These are phyloP conservation scores for Limosa lapponica DNA, from an alignment of 2,797 vertebrate species.

Conservation along the genomic window DNA sequence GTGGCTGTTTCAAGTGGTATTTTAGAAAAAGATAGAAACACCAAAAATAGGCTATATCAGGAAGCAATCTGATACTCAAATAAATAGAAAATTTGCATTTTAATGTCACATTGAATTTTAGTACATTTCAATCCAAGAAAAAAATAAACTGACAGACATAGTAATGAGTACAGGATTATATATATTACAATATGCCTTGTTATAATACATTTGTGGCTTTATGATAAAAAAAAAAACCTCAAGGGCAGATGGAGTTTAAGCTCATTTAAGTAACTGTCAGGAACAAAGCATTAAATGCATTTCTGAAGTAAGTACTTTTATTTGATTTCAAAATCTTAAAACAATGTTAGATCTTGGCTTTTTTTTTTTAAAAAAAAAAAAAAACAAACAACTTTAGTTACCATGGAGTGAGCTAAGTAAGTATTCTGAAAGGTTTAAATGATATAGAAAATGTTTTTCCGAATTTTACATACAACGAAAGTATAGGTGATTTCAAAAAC, in stretches of 20 bases:
- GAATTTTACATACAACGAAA: constrained; percentile 55
- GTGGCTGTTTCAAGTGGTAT: constrained; percentile 25
- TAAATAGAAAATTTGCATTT: constrained; percentile 94
- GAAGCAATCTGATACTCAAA: constrained; percentile 75
- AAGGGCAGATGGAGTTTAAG: constrained; percentile 83
- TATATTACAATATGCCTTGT: constrained; percentile 96
- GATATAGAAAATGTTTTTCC: constrained; percentile 68
- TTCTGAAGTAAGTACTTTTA: constrained; percentile 78
- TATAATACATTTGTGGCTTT: constrained; percentile 92
- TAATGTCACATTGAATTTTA: constrained; percentile 94
- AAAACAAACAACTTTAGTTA: constrained; percentile 16
- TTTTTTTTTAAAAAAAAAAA: no score
- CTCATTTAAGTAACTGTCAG: constrained; percentile 87
- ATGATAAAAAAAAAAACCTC: constrained; percentile 87
- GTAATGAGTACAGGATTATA: constrained; percentile 90
- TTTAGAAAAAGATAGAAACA: constrained; percentile 43
- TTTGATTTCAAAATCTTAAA: constrained; percentile 78
- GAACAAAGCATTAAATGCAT: constrained; percentile 85
- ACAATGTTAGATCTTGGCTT: constrained; percentile 69
- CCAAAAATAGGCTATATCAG: constrained; percentile 38
- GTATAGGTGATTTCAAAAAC: constrained; percentile 67
- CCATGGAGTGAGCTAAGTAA: constrained; percentile 71
- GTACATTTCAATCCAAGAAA: constrained; percentile 91
- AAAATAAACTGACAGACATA: constrained; percentile 89
- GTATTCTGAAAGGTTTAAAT: constrained; percentile 55